Evolutionary conservation across 2,888 invertebrate genomes (phyloP).

Genomic region (Balanococcus diminutus): DNA sequence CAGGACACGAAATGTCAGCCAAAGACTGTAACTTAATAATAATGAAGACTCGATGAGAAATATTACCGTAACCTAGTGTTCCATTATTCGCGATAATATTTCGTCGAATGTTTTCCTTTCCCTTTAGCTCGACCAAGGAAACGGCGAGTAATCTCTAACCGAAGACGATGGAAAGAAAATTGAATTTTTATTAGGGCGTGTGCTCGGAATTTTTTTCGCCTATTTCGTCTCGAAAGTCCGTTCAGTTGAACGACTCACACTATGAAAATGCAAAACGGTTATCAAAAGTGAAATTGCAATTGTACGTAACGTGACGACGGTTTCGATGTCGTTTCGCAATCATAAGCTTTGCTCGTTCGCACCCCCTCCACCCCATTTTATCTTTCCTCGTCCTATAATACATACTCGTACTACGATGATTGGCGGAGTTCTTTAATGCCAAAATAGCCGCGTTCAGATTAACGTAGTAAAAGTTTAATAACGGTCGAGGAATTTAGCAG

Average conservation of each 20-base stretch:
- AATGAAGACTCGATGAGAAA: slow-evolving; percentile 35
- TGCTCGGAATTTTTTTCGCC: not conserved
- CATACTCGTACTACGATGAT: not conserved
- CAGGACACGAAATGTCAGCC: slow-evolving; percentile 36
- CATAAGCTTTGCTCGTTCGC: not conserved
- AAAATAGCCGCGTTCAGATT: not conserved
- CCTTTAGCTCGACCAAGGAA: too few relatives aligned
- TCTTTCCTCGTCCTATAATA: not conserved
- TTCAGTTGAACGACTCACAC: not conserved
- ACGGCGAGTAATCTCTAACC: not conserved
- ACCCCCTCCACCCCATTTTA: not conserved
- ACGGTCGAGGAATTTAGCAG: slow-evolving; percentile 37
- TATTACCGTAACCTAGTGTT: slow-evolving; percentile 28
- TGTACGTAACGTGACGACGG: not conserved
- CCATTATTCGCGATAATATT: slow-evolving; percentile 25
- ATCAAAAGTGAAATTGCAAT: slow-evolving; percentile 38
- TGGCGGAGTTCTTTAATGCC: not conserved
- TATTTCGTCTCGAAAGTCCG: not conserved
- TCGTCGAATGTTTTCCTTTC: not conserved
- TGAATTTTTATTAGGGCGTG: slow-evolving; percentile 28
- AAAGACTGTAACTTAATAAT: slow-evolving; percentile 37
- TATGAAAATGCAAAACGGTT: slow-evolving; percentile 6
- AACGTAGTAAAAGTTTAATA: slow-evolving; percentile 35
- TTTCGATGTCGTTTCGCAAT: not conserved
- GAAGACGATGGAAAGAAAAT: not conserved